Evolutionary conservation across 1,140 invertebrate species (phyloP), one percentile per base, ranked within the genome.

Genomic region (Euwallacea similis): DNA sequence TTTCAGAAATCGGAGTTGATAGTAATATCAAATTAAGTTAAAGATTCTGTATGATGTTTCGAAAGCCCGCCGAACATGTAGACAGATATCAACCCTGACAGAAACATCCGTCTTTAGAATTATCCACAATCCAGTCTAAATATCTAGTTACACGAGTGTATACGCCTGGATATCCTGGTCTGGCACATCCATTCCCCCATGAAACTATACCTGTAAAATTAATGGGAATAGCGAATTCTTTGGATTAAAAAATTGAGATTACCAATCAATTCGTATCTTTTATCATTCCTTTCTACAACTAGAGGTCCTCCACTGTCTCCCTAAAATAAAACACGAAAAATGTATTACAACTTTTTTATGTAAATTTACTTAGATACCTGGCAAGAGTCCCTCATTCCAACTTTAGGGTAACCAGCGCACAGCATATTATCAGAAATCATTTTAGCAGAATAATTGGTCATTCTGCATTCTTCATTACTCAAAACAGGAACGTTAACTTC

Each of bases 231-330:
- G 46, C 13, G 46, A 3, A 50, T 50, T 50, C 46, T 50, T 50
- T 50, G 46, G 1, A 47, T 47, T 33, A 33, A 33, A n/a, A 33
- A 33, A 4, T 33, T 33, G 21, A 33, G 21, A 1, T 74, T 83
- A 87, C 91, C 92, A 75, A 93, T 93, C 53, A 92, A 80, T 82
- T 93, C 91, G 78, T 91, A 92, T 76, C 88, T 88, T 79, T 91
- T 89, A 75, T 91, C 87, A 70, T 86, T 83, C 79, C 88, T 86
- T 80, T 90, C 86, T 0, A 88, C 83, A 7, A 94, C 88, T 11
- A 97, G 80, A 3, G 94, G 94, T n/a, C 94, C 94, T 66, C 94
- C 95, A 76, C 93, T 95, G 80, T 97, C 94, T 15, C 94, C 94
- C 91, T 95, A 80, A 68, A 86, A 86, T 55, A 42, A 54, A 64